phyloP scores from a whole-genome alignment of 2,888 invertebrate species.

The Amphipyra tragopoginis region DNA sequence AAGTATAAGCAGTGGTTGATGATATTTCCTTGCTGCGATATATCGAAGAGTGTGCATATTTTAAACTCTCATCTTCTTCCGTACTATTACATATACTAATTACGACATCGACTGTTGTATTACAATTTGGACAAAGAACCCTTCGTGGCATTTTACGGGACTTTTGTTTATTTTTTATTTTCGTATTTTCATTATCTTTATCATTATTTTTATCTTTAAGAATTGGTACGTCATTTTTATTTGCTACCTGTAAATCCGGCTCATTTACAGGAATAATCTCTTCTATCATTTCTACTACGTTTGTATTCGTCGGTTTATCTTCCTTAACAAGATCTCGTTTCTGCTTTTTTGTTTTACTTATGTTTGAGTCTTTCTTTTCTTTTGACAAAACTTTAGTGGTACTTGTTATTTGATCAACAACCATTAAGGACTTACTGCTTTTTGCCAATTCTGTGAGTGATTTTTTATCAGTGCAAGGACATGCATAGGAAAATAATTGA shows the following conservation, averaged over 20 bases:
- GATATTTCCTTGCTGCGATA: slow-evolving; percentile 62
- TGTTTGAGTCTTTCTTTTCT: slow-evolving; percentile 44
- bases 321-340: slow-evolving; percentile 58
- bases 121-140: slow-evolving; percentile 80
- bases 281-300: slow-evolving; percentile 55
- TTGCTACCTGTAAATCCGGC: slow-evolving; percentile 28
- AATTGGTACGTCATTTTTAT: slow-evolving; percentile 48
- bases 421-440: slow-evolving; percentile 64
- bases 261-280: slow-evolving; percentile 55
- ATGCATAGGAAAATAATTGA: slow-evolving; percentile 80
- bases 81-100: slow-evolving; percentile 65
- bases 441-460: slow-evolving; percentile 69
- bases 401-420: slow-evolving; percentile 68
- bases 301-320: slow-evolving; percentile 69
- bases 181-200: slow-evolving; percentile 48
- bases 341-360: slow-evolving; percentile 53
- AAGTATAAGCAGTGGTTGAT: slow-evolving; percentile 61
- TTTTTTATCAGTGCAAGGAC: slow-evolving; percentile 75
- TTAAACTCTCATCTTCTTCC: slow-evolving; percentile 72
- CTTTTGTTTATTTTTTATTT: slow-evolving; percentile 51
- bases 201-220: slow-evolving; percentile 36
- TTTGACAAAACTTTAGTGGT: slow-evolving; percentile 56
- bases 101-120: slow-evolving; percentile 73
- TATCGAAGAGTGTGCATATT: slow-evolving; percentile 58
- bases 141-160: slow-evolving; percentile 65